A percentile compares a stretch with the other conserved stretches of the same genome.
Conservation (phyloP, 37 sponge, comb jelly and placozoan species). For the Axinella damicornis region DNA sequence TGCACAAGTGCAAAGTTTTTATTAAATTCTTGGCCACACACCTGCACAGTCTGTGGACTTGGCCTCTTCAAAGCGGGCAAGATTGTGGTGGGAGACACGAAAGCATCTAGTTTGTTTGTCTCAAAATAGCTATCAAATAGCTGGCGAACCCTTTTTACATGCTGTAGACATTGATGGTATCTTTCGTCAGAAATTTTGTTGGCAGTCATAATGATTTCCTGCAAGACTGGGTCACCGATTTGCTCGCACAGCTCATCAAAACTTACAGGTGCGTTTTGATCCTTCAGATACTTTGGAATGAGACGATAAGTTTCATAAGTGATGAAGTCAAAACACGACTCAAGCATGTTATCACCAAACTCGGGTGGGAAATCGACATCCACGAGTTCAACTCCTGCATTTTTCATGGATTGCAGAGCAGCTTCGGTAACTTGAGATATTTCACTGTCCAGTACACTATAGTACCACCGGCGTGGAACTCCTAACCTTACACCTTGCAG, state of each 20-base stretch:
- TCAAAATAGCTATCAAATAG: not conserved
- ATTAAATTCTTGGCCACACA: constrained; percentile 6
- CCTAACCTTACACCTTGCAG: constrained; percentile 23
- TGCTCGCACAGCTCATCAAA: no score
- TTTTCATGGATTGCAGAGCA: no score
- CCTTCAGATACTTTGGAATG: no score
- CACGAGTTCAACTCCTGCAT: constrained; percentile 27
- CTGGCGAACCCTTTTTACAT: not conserved
- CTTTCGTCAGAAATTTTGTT: constrained; percentile 5
- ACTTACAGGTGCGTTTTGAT: no score
- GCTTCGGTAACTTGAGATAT: constrained; percentile 29
- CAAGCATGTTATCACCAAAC: not conserved
- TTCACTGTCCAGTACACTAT: constrained; percentile 14
- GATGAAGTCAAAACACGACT: not conserved
- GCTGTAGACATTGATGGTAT: not conserved
- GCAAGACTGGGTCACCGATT: constrained; percentile 12
- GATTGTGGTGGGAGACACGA: constrained; percentile 31
- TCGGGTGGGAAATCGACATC: constrained; percentile 9
- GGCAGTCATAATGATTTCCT: not conserved
- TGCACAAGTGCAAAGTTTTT: constrained; percentile 16
- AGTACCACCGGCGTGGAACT: constrained; percentile 42
- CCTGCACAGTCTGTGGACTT: not conserved
- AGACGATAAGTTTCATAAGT: constrained; percentile 49
- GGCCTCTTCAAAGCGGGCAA: constrained; percentile 24
- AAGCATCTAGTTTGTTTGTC: constrained; percentile 1